Base-by-base conservation (phyloP, 2,888 invertebrate species). In the Pegoplata infirma region DNA sequence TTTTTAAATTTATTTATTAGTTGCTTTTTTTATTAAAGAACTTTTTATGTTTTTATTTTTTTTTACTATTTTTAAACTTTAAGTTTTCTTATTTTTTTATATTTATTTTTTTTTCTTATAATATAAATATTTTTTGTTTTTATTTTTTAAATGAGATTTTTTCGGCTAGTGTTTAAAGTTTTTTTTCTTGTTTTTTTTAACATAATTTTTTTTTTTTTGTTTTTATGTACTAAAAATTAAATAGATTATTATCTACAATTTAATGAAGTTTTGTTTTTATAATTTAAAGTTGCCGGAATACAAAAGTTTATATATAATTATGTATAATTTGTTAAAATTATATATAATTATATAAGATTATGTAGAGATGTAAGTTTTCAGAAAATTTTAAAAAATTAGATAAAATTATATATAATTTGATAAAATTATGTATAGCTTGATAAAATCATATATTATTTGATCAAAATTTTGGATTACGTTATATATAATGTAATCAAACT, bases 201-300 rank as follows among this genome's bases (percentile, higher is more conserved):
- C 69, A 80, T 76, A 58, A 69, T 58, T 49, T 58, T 8, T 51
- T 49, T 12, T 49, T 58, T 46, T 51, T 47, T 68, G n/a, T 61
- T 44, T 72, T 21, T 73, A 73, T 80, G 72, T 73, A 73, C 76
- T 69, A 69, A 73, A 76, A 80, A 76, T 80, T 76, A 76, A 66
- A 72, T 72, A 72, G 58, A 76, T 66, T 76, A 61, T 76, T 76
- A 80, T 76, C 76, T 76, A 80, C 76, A 76, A 76, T 76, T 80
- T 73, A 69, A 72, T 80, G 73, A 73, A 69, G 69, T 77, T 74
- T 69, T 66, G 61, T 59, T 55, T 25, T 23, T 61, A 63, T 58
- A 36, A 71, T 75, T 67, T 63, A 6, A 25, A 67, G 49, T 71
- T 71, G 17, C n/a, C n/a, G n/a, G n/a, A n/a, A n/a, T n/a, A n/a